Base-by-base conservation (phyloP, 1,140 invertebrate genomes). In the Musca domestica region DNA sequence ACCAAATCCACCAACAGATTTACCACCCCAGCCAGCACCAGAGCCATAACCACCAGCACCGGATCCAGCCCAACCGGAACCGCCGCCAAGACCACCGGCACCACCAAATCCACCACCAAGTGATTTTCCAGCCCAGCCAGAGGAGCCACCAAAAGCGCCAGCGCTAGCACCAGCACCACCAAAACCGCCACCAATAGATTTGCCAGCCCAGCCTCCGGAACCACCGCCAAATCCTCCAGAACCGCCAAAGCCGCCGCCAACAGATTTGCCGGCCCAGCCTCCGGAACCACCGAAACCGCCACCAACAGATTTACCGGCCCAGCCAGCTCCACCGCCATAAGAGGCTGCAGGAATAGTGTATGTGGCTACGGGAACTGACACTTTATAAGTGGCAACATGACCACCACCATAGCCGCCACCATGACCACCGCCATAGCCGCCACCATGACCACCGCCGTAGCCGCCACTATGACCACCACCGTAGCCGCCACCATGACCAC, bases 221-320 rank as follows among this genome's bases (percentile, higher is more conserved):
- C 67, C 72, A 10, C 71, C 68, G 19, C 71, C 71, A 49, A 67
- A 72, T 14, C 65, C 69, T 9, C 73, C 72, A 34, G 47, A 66
- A 20, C 34, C 4, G 9, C 5, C 30, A 46, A 5, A 15, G 15
- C 65, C 51, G 7, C 65, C 51, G 7, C 30, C 27, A 3, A 46
- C 63, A 9, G 41, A 46, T 25, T 30, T 48, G n/a, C 64, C 47
- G 7, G 41, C 64, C 23, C 25, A 65, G 10, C 47, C n/a, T n/a
- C n/a, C 64, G 15, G 58, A n/a, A 9, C 58, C 27, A 41, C 25
- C 17, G 1, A 41, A 41, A 10, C 61, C 34, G n/a, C 23, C 58
- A 63, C 27, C 58, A 2, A n/a, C 58, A 64, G 41, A 64, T 14
- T 41, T 41, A 12, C 34, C 34, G 12, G 34, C 34, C 34, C 34